Percentiles rank a stretch among this genome's conserved stretches.
Conservation (phyloP, 2,888 invertebrate genomes). For the Herminia tarsipennalis region DNA sequence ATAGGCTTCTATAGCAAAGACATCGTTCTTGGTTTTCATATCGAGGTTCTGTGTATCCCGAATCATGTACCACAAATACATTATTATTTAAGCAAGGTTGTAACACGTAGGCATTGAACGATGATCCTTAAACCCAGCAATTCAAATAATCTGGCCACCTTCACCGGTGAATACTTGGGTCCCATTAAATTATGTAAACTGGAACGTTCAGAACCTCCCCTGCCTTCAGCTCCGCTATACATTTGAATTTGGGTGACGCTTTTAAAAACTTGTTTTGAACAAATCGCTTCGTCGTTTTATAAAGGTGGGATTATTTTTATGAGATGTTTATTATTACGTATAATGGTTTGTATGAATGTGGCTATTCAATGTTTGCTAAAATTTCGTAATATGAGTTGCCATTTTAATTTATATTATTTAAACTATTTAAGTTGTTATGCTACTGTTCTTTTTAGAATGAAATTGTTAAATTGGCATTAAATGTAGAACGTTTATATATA, state of each 20-base stretch:
- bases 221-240: conserved; percentile 10
- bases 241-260: conserved; percentile 26
- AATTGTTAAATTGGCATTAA: too few species aligned
- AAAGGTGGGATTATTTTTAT: conserved; percentile 8
- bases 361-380: too few species aligned
- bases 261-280: conserved; percentile 26
- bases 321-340: not conserved
- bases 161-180: conserved; percentile 26
- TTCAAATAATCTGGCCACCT: conserved; percentile 33
- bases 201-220: conserved; percentile 21
- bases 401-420: too few species aligned
- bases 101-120: conserved; percentile 2
- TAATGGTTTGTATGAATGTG: not conserved
- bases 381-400: too few species aligned
- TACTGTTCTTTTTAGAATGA: too few species aligned
- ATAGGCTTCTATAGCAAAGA: too few species aligned
- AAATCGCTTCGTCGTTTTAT: conserved; percentile 19
- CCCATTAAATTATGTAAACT: conserved; percentile 43
- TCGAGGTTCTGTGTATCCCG: too few species aligned
- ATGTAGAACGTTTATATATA: too few species aligned
- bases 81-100: too few species aligned
- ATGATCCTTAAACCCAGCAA: conserved; percentile 14
- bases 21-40: too few species aligned
- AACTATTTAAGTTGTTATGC: too few species aligned
- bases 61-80: too few species aligned